These are phyloP conservation scores for Branchellion lobata DNA, from an alignment of 2,888 invertebrate species.

Conservation along the genomic window DNA sequence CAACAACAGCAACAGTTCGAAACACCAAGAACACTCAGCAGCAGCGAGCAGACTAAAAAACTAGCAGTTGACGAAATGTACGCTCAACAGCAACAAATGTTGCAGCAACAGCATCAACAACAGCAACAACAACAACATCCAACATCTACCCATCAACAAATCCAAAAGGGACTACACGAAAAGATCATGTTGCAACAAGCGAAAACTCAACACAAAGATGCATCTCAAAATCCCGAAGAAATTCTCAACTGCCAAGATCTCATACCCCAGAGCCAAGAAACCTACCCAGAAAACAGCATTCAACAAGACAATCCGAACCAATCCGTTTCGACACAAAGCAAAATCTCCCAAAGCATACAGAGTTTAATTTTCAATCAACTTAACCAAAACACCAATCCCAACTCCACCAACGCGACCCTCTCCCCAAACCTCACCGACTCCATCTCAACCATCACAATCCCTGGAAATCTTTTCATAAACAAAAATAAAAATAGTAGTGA, in stretches of 20 bases:
- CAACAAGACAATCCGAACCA: not conserved
- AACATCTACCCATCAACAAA: not conserved
- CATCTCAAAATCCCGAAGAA: not conserved
- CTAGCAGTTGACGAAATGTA: not conserved
- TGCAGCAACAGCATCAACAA: slow-evolving; percentile 5
- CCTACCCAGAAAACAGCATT: not conserved
- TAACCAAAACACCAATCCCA: not conserved
- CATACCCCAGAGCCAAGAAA: too few species aligned
- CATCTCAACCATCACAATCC: slow-evolving; percentile 6
- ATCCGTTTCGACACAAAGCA: too few species aligned
- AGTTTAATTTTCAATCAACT: not conserved
- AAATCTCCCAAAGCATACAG: not conserved
- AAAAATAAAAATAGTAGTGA: slow-evolving; percentile 21
- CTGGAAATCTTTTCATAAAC: slow-evolving; percentile 7
- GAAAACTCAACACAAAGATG: not conserved
- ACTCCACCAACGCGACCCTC: not conserved
- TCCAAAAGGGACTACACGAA: not conserved
- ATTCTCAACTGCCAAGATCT: not conserved
- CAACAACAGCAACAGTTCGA: not conserved
- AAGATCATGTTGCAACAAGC: not conserved
- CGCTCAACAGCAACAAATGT: slow-evolving; percentile 42
- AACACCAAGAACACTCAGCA: not conserved
- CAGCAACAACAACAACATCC: slow-evolving; percentile 26
- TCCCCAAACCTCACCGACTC: not conserved
- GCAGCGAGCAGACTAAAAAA: not conserved